Conservation (phyloP, 2,113 vertebrate species). For the Haliaeetus leucogaster region DNA sequence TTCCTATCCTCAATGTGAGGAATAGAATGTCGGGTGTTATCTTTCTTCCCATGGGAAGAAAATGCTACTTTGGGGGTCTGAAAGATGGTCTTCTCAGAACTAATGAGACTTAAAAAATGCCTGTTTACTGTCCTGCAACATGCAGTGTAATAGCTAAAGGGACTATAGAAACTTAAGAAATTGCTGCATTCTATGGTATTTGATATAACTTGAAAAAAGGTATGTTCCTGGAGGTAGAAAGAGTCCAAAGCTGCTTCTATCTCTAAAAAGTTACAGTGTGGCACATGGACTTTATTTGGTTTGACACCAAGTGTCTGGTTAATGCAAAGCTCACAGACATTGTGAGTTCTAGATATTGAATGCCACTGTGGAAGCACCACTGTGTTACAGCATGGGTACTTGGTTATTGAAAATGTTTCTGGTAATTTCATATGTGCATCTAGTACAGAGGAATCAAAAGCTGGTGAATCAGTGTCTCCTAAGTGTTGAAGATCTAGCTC, state of each 20-base stretch:
- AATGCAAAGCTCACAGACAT: conserved; percentile 88
- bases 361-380: conserved; percentile 77
- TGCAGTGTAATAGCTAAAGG: conserved; percentile 85
- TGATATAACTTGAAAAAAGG: conserved; percentile 68
- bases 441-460: conserved; percentile 6
- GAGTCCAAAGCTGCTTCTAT: conserved; percentile 79
- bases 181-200: conserved; percentile 78
- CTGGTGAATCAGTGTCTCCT: conserved; percentile 6
- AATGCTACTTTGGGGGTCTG: conserved; percentile 43
- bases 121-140: conserved; percentile 84
- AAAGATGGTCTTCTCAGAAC: conserved; percentile 54
- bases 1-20: conserved; percentile 82
- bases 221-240: conserved; percentile 81
- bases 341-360: conserved; percentile 69
- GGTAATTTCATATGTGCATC: neutral
- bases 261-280: conserved; percentile 71
- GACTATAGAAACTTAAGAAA: conserved; percentile 83
- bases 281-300: conserved; percentile 59
- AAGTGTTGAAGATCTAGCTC: conserved; percentile 40
- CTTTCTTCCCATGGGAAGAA: conserved; percentile 73
- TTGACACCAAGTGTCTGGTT: conserved; percentile 61
- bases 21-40: conserved; percentile 35
- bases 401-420: neutral
- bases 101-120: conserved; percentile 49
- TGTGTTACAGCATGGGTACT: conserved; percentile 83